Base-by-base conservation (phyloP, 1,140 invertebrate genomes). In the Habropoda laboriosa region DNA sequence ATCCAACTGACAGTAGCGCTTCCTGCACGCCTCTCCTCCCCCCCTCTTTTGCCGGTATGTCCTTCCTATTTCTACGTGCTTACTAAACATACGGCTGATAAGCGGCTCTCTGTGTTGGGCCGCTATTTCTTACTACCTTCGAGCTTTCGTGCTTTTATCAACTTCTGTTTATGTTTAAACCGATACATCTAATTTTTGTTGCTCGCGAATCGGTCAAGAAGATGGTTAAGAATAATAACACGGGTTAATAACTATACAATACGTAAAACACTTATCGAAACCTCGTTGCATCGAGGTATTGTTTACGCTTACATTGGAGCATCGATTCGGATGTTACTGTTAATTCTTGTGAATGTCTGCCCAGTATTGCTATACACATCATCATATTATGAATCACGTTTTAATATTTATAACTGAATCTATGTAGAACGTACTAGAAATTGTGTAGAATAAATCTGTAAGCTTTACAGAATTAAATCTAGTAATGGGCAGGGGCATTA, bases 1-100 rank as follows among this genome's bases (percentile, higher is more conserved):
- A 92, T 92, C 91, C 90, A 90, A 86, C 90, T 90, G 91, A 89
- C 90, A 91, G 91, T 90, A 90, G 90, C 88, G 88, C 85, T 91
- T 92, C 89, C 91, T 90, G 90, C 90, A 91, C 91, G 90, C 91
- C 90, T 89, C 87, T 87, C 85, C 89, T 64, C 60, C 60, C 77
- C 89, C 89, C 70, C 63, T 70, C 83, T 61, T 64, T 80, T 72
- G 35, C 63, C 66, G 60, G 63, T 83, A 64, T 79, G 58, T 79
- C 57, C 77, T 79, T 72, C 71, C 75, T 77, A 79, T 79, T 84
- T 84, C 70, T 73, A 85, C 73, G 78, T 81, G 83, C 79, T 60
- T 67, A 53, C 75, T 78, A 73, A 73, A 79, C 77, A 72, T 79
- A 79, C 68, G 68, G 57, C 58, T 72, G 77, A 79, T 72, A 72